These are phyloP conservation scores for Chrysolina haemoptera DNA, from an alignment of 2,888 invertebrate species.

Conservation along the genomic window DNA sequence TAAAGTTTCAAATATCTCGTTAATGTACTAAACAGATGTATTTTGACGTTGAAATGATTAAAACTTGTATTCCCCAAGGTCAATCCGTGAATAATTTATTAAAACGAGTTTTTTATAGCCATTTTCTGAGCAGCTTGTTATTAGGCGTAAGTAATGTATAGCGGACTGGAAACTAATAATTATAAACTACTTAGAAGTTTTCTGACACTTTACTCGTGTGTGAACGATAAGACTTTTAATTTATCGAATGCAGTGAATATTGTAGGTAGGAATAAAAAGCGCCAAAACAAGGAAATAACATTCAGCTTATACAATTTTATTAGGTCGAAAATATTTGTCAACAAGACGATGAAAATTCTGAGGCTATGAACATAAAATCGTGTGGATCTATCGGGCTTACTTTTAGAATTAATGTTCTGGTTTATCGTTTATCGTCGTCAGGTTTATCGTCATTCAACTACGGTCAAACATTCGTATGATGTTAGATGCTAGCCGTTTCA, in stretches of 20 bases:
- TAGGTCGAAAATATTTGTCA: neutral
- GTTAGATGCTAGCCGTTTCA: neutral
- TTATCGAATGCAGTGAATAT: neutral
- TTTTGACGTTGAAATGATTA: constrained; percentile 44
- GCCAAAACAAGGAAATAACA: neutral
- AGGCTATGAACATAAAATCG: neutral
- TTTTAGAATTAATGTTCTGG: too few relatives aligned
- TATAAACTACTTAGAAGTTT: constrained; percentile 66
- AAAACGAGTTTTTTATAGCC: constrained; percentile 50
- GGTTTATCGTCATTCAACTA: neutral
- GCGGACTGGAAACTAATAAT: constrained; percentile 59
- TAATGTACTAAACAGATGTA: constrained; percentile 36
- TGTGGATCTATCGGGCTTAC: neutral
- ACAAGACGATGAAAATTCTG: neutral
- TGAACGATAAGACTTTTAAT: constrained; percentile 19
- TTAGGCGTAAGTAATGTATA: constrained; percentile 51
- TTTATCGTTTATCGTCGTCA: too few relatives aligned
- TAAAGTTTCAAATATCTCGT: constrained; percentile 30
- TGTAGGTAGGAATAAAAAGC: neutral
- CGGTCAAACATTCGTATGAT: too few relatives aligned
- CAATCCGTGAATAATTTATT: constrained; percentile 48
- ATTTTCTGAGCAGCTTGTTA: constrained; percentile 51
- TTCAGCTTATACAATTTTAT: neutral
- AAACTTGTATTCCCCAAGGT: constrained; percentile 36
- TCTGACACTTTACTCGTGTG: constrained; percentile 62